Conservation (phyloP, 1,140 invertebrate species). For the Wiebesia pumilae region DNA sequence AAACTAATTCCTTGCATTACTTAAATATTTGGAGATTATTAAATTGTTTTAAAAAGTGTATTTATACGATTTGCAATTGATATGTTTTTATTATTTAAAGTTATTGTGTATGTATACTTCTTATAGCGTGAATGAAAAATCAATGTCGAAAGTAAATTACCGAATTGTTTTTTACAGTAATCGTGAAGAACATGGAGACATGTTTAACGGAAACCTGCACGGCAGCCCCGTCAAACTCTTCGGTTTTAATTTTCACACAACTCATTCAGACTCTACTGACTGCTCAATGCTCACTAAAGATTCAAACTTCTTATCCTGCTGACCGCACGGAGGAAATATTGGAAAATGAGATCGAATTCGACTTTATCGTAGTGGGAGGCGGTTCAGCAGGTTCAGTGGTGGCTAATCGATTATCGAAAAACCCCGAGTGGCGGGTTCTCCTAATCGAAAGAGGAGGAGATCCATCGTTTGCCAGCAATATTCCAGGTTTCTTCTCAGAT, state of each 20-base stretch:
- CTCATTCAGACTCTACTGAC: conserved; percentile 74
- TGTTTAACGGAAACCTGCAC: conserved; percentile 61
- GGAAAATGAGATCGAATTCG: conserved; percentile 71
- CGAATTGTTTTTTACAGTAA: conserved; percentile 24
- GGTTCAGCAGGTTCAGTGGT: conserved; percentile 82
- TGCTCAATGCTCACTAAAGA: conserved; percentile 74
- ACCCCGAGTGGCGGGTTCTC: conserved; percentile 74
- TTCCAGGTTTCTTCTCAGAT: conserved; percentile 75
- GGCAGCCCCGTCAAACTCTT: conserved; percentile 50
- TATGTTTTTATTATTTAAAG: no score
- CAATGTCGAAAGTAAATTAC: no score
- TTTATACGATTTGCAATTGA: no score
- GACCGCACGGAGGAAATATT: conserved; percentile 74
- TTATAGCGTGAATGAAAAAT: no score
- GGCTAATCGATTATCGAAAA: conserved; percentile 77
- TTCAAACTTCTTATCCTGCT: conserved; percentile 64
- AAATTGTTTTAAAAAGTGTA: no score
- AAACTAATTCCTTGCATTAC: no score
- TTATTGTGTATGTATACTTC: no score
- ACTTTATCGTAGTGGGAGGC: conserved; percentile 77
- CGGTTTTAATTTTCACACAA: conserved; percentile 62
- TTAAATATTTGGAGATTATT: no score
- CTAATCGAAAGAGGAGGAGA: conserved; percentile 78
- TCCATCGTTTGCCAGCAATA: conserved; percentile 67
- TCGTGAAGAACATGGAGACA: conserved; percentile 59